Conservation (phyloP, 2,888 invertebrate genomes). For the Acleris emargana region DNA sequence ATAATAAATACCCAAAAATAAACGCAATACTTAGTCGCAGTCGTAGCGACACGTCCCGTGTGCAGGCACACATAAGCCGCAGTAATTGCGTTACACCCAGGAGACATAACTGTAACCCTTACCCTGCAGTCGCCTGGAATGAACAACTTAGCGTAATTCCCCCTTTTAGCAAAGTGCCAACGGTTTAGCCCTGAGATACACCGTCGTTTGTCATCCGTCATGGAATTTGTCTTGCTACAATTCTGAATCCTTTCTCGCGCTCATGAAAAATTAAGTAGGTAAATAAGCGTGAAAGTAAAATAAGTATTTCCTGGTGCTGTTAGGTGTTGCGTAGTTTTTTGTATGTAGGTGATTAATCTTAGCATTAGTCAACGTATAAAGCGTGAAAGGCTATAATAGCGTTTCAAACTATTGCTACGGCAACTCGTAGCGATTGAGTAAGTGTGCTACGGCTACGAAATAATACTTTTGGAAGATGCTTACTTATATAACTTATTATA, state of each 20-base stretch:
- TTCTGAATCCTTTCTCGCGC: conserved; percentile 8
- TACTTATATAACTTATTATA: no score
- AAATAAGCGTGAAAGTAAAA: conserved; percentile 5
- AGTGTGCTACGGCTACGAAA: no score
- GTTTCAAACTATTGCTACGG: no score
- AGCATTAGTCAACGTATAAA: no score
- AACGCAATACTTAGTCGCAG: no score
- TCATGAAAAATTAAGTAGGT: conserved; percentile 7
- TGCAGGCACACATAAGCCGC: conserved; percentile 43
- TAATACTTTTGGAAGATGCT: no score
- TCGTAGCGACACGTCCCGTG: conserved; percentile 59
- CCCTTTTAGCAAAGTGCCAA: conserved; percentile 22
- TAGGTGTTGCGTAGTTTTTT: no score
- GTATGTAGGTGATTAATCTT: no score
- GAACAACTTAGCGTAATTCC: conserved; percentile 28
- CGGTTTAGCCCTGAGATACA: conserved; percentile 23
- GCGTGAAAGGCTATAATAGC: no score
- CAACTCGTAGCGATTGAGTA: no score
- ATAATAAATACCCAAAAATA: no score
- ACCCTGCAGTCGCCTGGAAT: conserved; percentile 26
- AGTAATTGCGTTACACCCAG: conserved; percentile 63
- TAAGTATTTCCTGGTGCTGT: no score
- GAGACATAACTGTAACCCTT: conserved; percentile 57
- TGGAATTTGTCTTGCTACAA: conserved; percentile 19
- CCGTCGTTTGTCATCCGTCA: conserved; percentile 27